These are phyloP conservation scores for Chelonus formosanus DNA, from an alignment of 2,888 invertebrate genomes.

Conservation along the genomic window DNA sequence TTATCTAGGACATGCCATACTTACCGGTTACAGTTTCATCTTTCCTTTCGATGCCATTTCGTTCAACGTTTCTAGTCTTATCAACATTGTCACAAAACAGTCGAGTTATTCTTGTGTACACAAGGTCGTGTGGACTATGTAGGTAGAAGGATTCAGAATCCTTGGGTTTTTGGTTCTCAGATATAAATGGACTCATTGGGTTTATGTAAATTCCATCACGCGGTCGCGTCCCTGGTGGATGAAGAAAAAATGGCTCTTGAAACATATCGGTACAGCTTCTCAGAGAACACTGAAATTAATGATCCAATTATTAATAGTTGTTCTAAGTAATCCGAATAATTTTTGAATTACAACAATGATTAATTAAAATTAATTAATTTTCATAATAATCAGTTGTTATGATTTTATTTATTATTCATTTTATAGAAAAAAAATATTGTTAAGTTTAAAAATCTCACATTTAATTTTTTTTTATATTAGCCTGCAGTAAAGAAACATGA, in stretches of 20 bases:
- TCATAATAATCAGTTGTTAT: too few species aligned
- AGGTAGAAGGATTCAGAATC: constrained; percentile 80
- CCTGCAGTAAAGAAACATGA: background rate
- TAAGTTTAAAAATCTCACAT: constrained; percentile 11
- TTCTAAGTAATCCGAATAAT: too few species aligned
- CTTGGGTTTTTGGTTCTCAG: constrained; percentile 52
- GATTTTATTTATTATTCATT: background rate
- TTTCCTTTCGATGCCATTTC: constrained; percentile 52
- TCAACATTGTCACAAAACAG: constrained; percentile 72
- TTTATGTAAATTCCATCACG: constrained; percentile 86
- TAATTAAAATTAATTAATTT: too few species aligned
- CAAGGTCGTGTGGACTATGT: constrained; percentile 82
- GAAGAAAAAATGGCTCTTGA: constrained; percentile 63
- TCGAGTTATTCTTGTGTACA: constrained; percentile 85
- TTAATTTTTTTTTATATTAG: constrained; percentile 3
- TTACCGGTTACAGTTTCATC: constrained; percentile 63
- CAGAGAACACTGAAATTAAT: constrained; percentile 53
- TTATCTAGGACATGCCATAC: constrained; percentile 54
- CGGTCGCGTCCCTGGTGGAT: constrained; percentile 65
- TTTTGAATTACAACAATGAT: too few species aligned
- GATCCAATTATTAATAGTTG: too few species aligned
- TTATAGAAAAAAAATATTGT: background rate
- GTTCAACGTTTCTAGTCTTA: constrained; percentile 45
- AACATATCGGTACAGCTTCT: constrained; percentile 58
- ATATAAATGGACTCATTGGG: constrained; percentile 73